Percentiles rank a stretch among this genome's conserved stretches.
These are phyloP conservation scores for Eudyptes chrysolophus DNA, from an alignment of 2,113 vertebrate species.

Conservation along the genomic window DNA sequence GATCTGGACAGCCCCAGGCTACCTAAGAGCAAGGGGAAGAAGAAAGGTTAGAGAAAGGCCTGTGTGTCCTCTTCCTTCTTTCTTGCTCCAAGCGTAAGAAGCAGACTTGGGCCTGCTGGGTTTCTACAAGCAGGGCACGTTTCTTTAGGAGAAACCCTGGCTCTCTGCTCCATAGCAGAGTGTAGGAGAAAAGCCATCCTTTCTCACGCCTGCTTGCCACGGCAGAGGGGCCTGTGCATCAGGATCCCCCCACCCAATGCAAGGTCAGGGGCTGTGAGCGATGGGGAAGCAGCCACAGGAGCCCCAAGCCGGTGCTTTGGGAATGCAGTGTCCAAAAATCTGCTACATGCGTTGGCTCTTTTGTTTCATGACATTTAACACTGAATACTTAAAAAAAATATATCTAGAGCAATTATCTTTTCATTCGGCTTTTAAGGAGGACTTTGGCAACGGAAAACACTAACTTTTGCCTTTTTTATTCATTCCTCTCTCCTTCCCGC, in stretches of 20 bases:
- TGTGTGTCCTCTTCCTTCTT: not conserved
- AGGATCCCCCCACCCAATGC: not conserved
- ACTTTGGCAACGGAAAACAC: not conserved
- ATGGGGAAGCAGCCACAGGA: not conserved
- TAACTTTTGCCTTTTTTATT: not conserved
- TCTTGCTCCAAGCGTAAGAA: not conserved
- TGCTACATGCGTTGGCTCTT: not conserved
- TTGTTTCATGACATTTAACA: not conserved
- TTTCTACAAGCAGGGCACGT: not conserved
- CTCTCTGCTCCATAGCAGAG: not conserved
- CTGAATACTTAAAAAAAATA: not conserved
- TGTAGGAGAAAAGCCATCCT: not conserved
- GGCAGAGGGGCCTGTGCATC: not conserved
- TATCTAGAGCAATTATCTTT: constrained; percentile 9
- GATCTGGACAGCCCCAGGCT: not conserved
- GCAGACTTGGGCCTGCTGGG: not conserved
- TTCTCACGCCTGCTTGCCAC: rapidly evolving
- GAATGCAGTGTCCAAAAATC: not conserved
- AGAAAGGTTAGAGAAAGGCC: constrained; percentile 20
- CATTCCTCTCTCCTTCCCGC: not conserved
- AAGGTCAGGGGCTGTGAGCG: not conserved
- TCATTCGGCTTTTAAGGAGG: not conserved
- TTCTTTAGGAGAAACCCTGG: not conserved
- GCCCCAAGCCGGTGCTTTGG: rapidly evolving
- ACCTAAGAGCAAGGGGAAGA: not conserved